phyloP scores from a whole-genome alignment of 2,797 vertebrate species.

The Pelochelys cantorii region DNA sequence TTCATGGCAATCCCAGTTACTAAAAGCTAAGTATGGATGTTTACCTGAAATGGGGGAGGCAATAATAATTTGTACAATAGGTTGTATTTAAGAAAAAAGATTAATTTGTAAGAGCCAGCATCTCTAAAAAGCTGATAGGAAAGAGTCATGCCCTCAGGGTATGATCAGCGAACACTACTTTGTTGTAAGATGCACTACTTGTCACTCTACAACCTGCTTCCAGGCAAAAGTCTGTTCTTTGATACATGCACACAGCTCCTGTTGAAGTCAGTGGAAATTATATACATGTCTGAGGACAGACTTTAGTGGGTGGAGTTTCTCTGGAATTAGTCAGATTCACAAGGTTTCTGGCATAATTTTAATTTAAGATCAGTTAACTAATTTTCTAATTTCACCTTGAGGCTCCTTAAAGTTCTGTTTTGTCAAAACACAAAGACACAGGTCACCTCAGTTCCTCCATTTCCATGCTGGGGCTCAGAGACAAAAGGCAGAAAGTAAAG shows the following conservation, averaged over 20 bases:
- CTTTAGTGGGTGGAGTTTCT: background rate
- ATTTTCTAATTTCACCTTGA: conserved; percentile 11
- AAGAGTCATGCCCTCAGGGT: background rate
- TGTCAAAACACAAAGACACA: background rate
- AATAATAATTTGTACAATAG: background rate
- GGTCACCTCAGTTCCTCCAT: background rate
- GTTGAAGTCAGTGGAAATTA: background rate
- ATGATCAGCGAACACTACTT: conserved; percentile 9
- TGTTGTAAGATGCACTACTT: conserved; percentile 26
- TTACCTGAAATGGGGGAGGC: background rate
- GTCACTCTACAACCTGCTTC: conserved; percentile 22
- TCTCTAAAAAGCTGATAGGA: conserved; percentile 8
- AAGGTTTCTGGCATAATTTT: background rate
- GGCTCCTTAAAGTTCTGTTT: background rate
- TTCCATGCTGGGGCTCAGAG: background rate
- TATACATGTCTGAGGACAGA: background rate
- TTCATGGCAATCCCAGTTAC: background rate
- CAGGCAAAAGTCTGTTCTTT: conserved; percentile 1
- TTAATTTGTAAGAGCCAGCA: conserved; percentile 32
- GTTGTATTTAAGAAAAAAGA: conserved; percentile 13
- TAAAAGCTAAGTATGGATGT: background rate
- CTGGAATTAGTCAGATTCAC: conserved; percentile 1
- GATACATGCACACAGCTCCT: background rate
- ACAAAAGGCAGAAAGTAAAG: background rate
- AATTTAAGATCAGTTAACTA: background rate